Percentiles rank a stretch among this genome's conserved stretches.
Conservation (phyloP, 1,140 invertebrate species). For the Melitaea cinxia region DNA sequence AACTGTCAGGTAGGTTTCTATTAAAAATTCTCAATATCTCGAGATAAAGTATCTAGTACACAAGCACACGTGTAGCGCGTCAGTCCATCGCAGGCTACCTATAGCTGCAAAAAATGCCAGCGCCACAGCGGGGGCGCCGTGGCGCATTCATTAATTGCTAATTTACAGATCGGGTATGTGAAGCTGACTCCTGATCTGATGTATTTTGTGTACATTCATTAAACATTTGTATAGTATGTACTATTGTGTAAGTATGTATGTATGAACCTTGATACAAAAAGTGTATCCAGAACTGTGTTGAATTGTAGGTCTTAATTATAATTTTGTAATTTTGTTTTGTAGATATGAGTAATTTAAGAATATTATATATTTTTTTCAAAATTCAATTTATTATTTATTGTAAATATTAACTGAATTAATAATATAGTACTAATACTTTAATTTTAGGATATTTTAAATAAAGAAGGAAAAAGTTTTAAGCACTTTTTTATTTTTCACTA, state of each 20-base stretch:
- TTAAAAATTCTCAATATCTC: slow-evolving; percentile 6
- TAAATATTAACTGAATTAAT: too few species aligned
- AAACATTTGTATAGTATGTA: not conserved
- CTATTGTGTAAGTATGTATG: not conserved
- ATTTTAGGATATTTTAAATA: too few species aligned
- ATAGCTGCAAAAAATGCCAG: slow-evolving; percentile 61
- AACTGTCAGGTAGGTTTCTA: not conserved
- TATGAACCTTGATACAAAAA: too few species aligned
- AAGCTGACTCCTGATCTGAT: slow-evolving; percentile 25
- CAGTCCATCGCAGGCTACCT: slow-evolving; percentile 66
- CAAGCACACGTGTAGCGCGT: slow-evolving; percentile 35
- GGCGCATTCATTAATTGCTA: slow-evolving; percentile 78
- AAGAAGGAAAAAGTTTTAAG: too few species aligned
- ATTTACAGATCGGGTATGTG: slow-evolving; percentile 69
- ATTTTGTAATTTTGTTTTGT: too few species aligned
- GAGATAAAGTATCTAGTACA: slow-evolving; percentile 21
- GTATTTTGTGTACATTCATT: not conserved
- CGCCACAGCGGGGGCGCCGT: slow-evolving; percentile 40
- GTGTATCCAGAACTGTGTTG: too few species aligned
- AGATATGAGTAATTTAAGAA: too few species aligned
- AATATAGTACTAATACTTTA: too few species aligned
- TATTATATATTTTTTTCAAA: too few species aligned
- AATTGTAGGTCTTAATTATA: too few species aligned
- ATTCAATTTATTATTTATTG: too few species aligned
- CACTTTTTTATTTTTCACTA: too few species aligned